Percentiles rank a stretch among this genome's conserved stretches.
Evolutionary conservation across 2,797 vertebrate species (phyloP).

Genomic region (Sebastes steindachneri): DNA sequence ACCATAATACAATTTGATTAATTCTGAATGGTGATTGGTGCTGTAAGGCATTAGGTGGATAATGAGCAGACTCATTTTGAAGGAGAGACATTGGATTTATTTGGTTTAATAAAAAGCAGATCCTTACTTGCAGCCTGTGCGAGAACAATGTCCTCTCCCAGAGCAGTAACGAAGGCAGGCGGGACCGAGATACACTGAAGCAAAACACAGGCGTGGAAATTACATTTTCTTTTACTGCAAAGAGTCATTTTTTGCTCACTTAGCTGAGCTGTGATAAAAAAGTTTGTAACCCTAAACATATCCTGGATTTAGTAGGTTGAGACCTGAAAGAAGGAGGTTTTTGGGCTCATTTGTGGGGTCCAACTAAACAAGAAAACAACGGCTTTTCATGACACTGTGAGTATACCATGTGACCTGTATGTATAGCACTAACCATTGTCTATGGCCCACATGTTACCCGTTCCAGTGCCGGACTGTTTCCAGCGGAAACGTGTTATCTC

Average conservation of each 20-base stretch:
- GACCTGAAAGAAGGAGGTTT: not conserved
- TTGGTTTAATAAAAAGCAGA: constrained; percentile 51
- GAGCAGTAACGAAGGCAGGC: constrained; percentile 97
- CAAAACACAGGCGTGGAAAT: constrained; percentile 30
- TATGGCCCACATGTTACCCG: constrained; percentile 94
- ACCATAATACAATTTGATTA: constrained; percentile 51
- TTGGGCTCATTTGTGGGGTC: not conserved
- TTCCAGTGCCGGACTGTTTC: constrained; percentile 90
- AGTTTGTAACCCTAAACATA: not conserved
- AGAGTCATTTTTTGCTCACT: not conserved
- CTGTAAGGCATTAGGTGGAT: constrained; percentile 38
- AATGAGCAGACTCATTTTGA: constrained; percentile 46
- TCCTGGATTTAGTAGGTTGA: not conserved
- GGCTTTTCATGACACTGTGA: not conserved
- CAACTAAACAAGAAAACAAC: not conserved
- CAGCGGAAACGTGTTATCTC: constrained; percentile 93
- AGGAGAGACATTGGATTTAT: constrained; percentile 50
- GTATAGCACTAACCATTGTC: constrained; percentile 78
- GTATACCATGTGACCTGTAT: not conserved
- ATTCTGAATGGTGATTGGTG: constrained; percentile 56
- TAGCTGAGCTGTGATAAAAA: not conserved
- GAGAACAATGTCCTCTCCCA: constrained; percentile 95
- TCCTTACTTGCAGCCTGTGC: constrained; percentile 96
- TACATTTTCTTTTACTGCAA: not conserved
- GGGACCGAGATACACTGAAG: constrained; percentile 94